These are phyloP conservation scores for Xylophagus ater DNA, from an alignment of 2,888 invertebrate genomes.

Conservation along the genomic window DNA sequence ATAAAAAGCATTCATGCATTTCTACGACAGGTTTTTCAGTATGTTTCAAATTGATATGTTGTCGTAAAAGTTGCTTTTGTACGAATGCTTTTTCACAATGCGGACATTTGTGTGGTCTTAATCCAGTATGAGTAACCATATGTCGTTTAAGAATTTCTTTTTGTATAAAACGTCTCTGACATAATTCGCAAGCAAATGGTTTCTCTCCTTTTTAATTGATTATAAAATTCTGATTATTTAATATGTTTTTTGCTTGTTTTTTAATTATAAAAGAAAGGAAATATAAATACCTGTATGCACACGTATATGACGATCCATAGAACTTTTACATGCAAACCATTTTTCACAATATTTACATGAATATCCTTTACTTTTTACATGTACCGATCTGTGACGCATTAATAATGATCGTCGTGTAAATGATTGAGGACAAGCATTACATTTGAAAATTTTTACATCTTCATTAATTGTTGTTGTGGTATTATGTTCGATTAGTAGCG, in stretches of 20 bases:
- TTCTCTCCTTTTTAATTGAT: slow-evolving; percentile 23
- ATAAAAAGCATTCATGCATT: slow-evolving; percentile 55
- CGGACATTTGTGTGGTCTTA: slow-evolving; percentile 55
- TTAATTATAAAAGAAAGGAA: slow-evolving; percentile 1
- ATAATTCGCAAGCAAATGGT: slow-evolving; percentile 45
- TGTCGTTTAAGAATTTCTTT: slow-evolving; percentile 57
- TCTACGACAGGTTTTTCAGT: slow-evolving; percentile 46
- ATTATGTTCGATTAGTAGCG: slow-evolving; percentile 5
- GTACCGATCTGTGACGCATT: slow-evolving; percentile 50
- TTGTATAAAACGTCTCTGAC: slow-evolving; percentile 58
- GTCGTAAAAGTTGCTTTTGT: slow-evolving; percentile 54
- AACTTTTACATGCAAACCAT: slow-evolving; percentile 54
- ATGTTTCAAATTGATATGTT: slow-evolving; percentile 49
- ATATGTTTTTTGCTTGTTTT: neutral
- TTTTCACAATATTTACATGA: slow-evolving; percentile 49
- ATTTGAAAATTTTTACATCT: slow-evolving; percentile 46
- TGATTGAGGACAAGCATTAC: slow-evolving; percentile 50
- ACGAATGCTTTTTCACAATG: slow-evolving; percentile 58
- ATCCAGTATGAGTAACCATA: slow-evolving; percentile 46
- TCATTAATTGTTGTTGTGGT: slow-evolving; percentile 20
- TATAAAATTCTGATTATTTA: neutral
- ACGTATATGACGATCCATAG: slow-evolving; percentile 56
- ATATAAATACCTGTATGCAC: slow-evolving; percentile 50
- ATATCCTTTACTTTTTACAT: slow-evolving; percentile 46
- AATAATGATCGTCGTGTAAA: slow-evolving; percentile 50